Conservation (phyloP, 2,888 invertebrate genomes). For the Thelaira solivaga region DNA sequence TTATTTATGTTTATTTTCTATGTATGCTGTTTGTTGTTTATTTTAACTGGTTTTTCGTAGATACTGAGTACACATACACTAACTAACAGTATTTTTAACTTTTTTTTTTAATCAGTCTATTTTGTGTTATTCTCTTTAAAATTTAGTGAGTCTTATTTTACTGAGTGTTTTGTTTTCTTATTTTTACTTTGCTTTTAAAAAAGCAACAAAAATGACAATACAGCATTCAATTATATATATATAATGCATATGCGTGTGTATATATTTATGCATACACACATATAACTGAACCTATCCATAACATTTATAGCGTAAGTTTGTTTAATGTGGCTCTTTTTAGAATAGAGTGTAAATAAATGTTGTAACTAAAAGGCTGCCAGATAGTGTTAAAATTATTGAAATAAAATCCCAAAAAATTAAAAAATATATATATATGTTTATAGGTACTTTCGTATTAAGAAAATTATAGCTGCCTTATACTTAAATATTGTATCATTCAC, state of each 20-base stretch:
- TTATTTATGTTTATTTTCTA: conserved; percentile 8
- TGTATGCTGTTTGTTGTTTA: conserved; percentile 31
- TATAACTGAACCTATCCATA: conserved; percentile 12
- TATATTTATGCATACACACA: background rate
- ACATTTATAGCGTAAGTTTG: too few relatives aligned
- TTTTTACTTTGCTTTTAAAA: background rate
- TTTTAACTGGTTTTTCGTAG: conserved; percentile 36
- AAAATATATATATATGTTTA: too few relatives aligned
- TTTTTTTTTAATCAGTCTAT: conserved; percentile 17
- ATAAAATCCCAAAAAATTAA: background rate
- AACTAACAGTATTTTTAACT: background rate
- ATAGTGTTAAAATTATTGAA: background rate
- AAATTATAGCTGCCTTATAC: too few relatives aligned
- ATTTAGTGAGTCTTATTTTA: background rate
- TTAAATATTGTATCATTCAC: too few relatives aligned
- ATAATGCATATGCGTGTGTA: background rate
- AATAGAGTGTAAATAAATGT: conserved; percentile 12
- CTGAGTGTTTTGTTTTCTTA: conserved; percentile 1
- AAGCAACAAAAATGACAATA: background rate
- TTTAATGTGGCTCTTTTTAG: background rate
- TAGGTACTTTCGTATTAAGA: too few relatives aligned
- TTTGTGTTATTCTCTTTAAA: conserved; percentile 12
- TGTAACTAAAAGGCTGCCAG: background rate
- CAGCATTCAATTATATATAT: background rate
- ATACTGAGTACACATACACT: background rate